Evolutionary conservation across 2,113 vertebrate genomes (phyloP).

Genomic region (human (Homo sapiens)): DNA sequence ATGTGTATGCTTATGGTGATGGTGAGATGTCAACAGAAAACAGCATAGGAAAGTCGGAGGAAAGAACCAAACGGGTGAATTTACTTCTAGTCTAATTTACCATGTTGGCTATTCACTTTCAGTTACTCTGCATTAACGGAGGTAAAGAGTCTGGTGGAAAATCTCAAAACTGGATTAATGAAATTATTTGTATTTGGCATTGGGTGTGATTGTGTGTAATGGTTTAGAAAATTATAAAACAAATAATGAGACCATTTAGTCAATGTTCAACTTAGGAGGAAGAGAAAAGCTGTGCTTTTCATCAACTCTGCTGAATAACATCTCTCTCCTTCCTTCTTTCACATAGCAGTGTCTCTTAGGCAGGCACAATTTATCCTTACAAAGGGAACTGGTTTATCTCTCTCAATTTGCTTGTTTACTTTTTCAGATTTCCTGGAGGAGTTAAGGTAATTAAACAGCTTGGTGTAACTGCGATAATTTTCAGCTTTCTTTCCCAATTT

Average conservation of each 20-base stretch:
- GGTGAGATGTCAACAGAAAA: not conserved
- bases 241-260: constrained; percentile 58
- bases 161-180: constrained; percentile 41
- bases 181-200: constrained; percentile 46
- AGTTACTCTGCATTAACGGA: constrained; percentile 44
- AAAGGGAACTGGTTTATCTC: not conserved
- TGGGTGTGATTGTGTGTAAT: constrained; percentile 54
- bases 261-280: constrained; percentile 34
- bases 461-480: not conserved
- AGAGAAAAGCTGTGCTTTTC: constrained; percentile 15
- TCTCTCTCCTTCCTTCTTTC: not conserved
- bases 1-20: not conserved
- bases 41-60: not conserved
- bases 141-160: constrained; percentile 37
- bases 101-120: not conserved
- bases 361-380: not conserved
- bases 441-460: constrained; percentile 11
- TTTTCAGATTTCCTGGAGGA: constrained; percentile 13
- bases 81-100: not conserved
- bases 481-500: not conserved
- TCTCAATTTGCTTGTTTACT: not conserved
- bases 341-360: constrained; percentile 20
- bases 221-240: constrained; percentile 65
- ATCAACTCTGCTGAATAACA: not conserved
- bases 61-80: not conserved